These are phyloP conservation scores for Mastigias papua DNA, from an alignment of 30 jellyfish, hydroid and myxozoan species.

Conservation along the genomic window DNA sequence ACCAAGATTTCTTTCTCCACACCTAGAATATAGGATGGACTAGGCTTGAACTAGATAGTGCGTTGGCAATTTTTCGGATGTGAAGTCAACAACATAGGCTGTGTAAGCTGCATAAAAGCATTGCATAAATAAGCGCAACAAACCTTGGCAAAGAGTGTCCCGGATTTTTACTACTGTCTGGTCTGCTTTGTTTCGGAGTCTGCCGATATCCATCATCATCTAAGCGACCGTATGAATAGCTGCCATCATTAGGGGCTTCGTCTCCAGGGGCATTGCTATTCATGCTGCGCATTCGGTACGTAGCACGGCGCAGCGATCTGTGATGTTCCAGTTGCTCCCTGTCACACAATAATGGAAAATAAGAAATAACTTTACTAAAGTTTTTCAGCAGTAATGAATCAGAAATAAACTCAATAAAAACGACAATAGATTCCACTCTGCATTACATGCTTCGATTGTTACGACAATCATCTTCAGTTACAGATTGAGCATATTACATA, in stretches of 20 bases:
- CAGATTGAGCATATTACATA: too few relatives aligned
- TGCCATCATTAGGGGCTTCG: constrained; percentile 61
- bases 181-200: constrained; percentile 36
- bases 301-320: constrained; percentile 79
- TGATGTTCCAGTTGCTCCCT: constrained; percentile 79
- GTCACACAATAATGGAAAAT: background rate
- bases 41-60: too few relatives aligned
- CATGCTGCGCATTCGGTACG: constrained; percentile 81
- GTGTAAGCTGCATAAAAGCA: too few relatives aligned
- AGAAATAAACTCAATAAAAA: too few relatives aligned
- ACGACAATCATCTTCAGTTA: too few relatives aligned
- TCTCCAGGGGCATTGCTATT: constrained; percentile 35
- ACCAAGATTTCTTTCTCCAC: too few relatives aligned
- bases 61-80: too few relatives aligned
- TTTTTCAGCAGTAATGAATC: too few relatives aligned
- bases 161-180: constrained; percentile 40
- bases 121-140: background rate
- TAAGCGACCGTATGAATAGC: constrained; percentile 65
- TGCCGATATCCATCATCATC: constrained; percentile 64
- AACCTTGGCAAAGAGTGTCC: constrained; percentile 70
- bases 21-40: too few relatives aligned
- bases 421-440: too few relatives aligned
- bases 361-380: background rate
- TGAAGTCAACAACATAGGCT: too few relatives aligned
- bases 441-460: too few relatives aligned